phyloP scores from a whole-genome alignment of 2,888 invertebrate genomes.

The Coelinius sp. region DNA sequence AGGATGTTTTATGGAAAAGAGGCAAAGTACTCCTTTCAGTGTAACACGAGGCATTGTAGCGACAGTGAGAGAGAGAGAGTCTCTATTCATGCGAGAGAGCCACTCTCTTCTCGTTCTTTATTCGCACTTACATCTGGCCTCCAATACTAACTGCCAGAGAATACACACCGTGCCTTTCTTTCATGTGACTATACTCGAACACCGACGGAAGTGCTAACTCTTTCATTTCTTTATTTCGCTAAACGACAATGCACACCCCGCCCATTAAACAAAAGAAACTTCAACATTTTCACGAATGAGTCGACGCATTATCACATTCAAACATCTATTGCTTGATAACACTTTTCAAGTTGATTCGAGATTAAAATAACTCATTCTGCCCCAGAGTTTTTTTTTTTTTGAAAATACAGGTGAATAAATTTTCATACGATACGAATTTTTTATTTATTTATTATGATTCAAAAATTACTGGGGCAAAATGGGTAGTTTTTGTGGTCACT shows the following conservation, averaged over 20 bases:
- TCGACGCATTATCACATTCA: not conserved
- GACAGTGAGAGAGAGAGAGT: constrained; percentile 39
- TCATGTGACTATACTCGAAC: not conserved
- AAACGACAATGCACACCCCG: not conserved
- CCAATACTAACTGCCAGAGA: constrained; percentile 26
- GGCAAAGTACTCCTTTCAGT: constrained; percentile 32
- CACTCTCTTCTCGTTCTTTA: constrained; percentile 47
- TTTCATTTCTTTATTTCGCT: constrained; percentile 1
- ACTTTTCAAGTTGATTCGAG: not conserved
- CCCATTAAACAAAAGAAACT: not conserved
- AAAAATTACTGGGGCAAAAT: too few species aligned
- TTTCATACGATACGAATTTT: too few species aligned
- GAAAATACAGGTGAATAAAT: too few species aligned
- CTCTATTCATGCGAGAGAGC: constrained; percentile 44
- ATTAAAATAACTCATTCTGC: too few species aligned
- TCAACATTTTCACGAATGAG: not conserved
- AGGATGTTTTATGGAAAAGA: constrained; percentile 6
- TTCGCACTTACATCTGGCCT: constrained; percentile 51
- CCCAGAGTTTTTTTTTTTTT: too few species aligned
- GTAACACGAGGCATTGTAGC: constrained; percentile 54
- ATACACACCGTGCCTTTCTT: constrained; percentile 6
- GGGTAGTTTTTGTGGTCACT: too few species aligned
- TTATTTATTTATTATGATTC: too few species aligned
- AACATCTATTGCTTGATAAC: not conserved
- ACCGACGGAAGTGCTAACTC: constrained; percentile 33